Evolutionary conservation across 2,888 invertebrate species (phyloP).

Genomic region (Deroplatys truncata): DNA sequence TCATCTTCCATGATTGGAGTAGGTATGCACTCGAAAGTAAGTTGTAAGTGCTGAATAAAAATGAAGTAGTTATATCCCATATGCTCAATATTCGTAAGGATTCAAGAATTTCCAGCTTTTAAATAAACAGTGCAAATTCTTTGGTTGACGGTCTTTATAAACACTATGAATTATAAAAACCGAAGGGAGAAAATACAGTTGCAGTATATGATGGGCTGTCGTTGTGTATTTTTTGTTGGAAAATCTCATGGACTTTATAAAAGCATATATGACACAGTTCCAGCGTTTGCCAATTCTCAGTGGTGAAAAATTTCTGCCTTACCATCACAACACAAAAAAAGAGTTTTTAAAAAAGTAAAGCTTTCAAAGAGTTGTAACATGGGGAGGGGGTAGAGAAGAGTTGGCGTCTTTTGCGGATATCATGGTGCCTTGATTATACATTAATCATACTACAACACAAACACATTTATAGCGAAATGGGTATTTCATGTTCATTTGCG

Average conservation of each 20-base stretch:
- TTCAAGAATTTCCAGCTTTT: too few species aligned
- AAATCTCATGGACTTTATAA: not conserved
- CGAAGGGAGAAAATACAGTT: too few species aligned
- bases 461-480: constrained; percentile 35
- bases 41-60: too few species aligned
- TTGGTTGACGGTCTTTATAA: too few species aligned
- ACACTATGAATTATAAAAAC: too few species aligned
- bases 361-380: not conserved
- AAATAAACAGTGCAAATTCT: too few species aligned
- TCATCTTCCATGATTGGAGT: too few species aligned
- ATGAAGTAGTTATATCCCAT: too few species aligned
- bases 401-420: constrained; percentile 11
- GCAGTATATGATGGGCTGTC: too few species aligned
- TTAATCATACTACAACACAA: constrained; percentile 33
- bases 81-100: too few species aligned
- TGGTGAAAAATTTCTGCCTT: not conserved
- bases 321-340: not conserved
- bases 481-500: constrained; percentile 33
- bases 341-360: not conserved
- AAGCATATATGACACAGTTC: not conserved
- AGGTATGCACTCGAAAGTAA: too few species aligned
- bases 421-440: constrained; percentile 24
- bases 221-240: not conserved
- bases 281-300: not conserved
- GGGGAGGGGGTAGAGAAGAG: not conserved